Conservation (phyloP, 2,113 vertebrate species). For the Tachysurus fulvidraco region DNA sequence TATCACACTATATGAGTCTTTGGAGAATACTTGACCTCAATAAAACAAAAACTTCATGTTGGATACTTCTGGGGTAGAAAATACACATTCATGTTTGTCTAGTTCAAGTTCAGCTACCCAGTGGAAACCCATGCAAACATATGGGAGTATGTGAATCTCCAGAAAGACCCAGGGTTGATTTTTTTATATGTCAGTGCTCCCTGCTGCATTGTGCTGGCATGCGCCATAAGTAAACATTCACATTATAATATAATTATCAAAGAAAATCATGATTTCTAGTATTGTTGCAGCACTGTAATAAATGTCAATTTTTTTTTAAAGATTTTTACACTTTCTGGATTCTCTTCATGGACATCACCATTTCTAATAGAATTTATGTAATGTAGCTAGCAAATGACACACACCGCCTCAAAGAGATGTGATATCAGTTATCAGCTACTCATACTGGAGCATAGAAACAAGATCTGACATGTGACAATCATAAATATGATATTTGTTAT, state of each 20-base stretch:
- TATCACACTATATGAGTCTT: constrained; percentile 11
- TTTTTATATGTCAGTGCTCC: too few species aligned
- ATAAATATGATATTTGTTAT: background rate
- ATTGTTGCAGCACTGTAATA: background rate
- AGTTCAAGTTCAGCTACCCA: background rate
- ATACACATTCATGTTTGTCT: constrained; percentile 1
- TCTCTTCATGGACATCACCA: background rate
- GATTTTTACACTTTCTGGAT: background rate
- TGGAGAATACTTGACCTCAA: constrained; percentile 42
- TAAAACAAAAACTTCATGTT: background rate
- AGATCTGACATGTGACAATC: background rate
- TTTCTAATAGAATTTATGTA: background rate
- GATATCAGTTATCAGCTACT: background rate
- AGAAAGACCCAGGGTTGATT: too few species aligned
- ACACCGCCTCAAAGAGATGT: background rate
- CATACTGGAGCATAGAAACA: background rate
- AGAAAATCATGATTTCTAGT: background rate
- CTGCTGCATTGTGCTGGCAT: too few species aligned
- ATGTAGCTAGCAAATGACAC: background rate
- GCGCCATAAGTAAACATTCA: background rate
- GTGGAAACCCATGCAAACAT: background rate
- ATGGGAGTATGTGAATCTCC: background rate
- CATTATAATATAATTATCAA: background rate
- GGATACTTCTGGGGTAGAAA: background rate
- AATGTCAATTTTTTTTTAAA: background rate